A percentile compares a stretch with the other conserved stretches of the same genome.
Evolutionary conservation across 2,888 invertebrate species (phyloP).

Genomic region (Coenonympha glycerion): DNA sequence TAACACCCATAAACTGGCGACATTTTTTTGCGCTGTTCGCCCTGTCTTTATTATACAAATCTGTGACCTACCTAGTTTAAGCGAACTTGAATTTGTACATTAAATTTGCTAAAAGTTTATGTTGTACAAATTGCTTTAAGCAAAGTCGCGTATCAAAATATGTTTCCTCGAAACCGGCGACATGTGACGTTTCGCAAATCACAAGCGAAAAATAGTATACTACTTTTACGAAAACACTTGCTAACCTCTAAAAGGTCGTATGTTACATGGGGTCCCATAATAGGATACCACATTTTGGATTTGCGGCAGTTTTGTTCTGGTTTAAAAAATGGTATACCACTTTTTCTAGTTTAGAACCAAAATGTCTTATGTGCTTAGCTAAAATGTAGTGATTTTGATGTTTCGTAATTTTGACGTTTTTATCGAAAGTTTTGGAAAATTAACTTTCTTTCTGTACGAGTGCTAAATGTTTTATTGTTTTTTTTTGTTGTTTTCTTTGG

Average conservation of each 20-base stretch:
- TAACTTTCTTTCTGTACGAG: conserved; percentile 43
- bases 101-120: no score
- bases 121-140: not conserved
- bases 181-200: conserved; percentile 39
- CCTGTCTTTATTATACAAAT: no score
- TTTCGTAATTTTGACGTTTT: conserved; percentile 15
- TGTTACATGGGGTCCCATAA: conserved; percentile 25
- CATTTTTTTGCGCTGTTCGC: no score
- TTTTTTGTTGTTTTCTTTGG: not conserved
- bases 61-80: no score
- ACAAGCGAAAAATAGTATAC: conserved; percentile 51
- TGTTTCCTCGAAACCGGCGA: conserved; percentile 9
- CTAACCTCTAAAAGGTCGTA: conserved; percentile 37
- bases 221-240: conserved; percentile 43
- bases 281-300: conserved; percentile 42
- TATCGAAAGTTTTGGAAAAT: conserved; percentile 26
- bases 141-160: not conserved
- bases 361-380: conserved; percentile 26
- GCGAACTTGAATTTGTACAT: no score
- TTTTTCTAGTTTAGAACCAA: conserved; percentile 34
- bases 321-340: conserved; percentile 62
- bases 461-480: conserved; percentile 35
- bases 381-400: conserved; percentile 14
- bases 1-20: no score
- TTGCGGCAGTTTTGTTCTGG: conserved; percentile 37